These are phyloP conservation scores for Bradynema listronoti DNA, from an alignment of 1,140 invertebrate species.

Conservation along the genomic window DNA sequence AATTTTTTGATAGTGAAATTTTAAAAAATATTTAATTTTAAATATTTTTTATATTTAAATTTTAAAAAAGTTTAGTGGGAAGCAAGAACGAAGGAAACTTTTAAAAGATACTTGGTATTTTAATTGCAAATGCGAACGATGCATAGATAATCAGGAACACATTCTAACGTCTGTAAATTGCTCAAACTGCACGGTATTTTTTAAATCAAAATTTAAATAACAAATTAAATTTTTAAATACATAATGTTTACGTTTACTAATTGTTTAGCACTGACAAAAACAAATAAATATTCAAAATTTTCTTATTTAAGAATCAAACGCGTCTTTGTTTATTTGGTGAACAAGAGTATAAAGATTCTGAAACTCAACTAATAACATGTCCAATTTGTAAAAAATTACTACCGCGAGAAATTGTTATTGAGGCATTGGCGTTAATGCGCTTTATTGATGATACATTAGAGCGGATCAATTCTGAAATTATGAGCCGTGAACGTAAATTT, in stretches of 20 bases:
- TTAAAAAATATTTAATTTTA: constrained; percentile 24
- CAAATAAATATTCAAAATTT: too few species aligned
- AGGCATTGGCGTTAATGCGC: constrained; percentile 36
- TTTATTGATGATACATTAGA: constrained; percentile 39
- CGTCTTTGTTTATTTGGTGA: constrained; percentile 24
- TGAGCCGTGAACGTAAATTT: neutral
- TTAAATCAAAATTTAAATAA: neutral
- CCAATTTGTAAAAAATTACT: constrained; percentile 26
- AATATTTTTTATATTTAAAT: too few species aligned
- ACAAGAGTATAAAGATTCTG: constrained; percentile 20
- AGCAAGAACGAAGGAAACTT: constrained; percentile 50
- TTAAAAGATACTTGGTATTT: constrained; percentile 48
- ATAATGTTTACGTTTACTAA: too few species aligned
- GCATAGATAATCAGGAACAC: constrained; percentile 43
- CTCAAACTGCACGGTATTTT: constrained; percentile 33
- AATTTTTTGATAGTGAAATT: neutral
- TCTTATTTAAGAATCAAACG: constrained; percentile 12
- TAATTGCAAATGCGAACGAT: constrained; percentile 50
- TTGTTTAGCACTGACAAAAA: too few species aligned
- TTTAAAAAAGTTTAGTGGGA: constrained; percentile 36
- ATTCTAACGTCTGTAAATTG: constrained; percentile 51
- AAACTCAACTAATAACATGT: constrained; percentile 31
- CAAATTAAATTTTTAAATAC: constrained; percentile 14
- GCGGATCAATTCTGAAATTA: constrained; percentile 22
- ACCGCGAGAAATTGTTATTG: constrained; percentile 20